Conservation (phyloP, 1,140 invertebrate species). For the Polypedilum vanderplanki region DNA sequence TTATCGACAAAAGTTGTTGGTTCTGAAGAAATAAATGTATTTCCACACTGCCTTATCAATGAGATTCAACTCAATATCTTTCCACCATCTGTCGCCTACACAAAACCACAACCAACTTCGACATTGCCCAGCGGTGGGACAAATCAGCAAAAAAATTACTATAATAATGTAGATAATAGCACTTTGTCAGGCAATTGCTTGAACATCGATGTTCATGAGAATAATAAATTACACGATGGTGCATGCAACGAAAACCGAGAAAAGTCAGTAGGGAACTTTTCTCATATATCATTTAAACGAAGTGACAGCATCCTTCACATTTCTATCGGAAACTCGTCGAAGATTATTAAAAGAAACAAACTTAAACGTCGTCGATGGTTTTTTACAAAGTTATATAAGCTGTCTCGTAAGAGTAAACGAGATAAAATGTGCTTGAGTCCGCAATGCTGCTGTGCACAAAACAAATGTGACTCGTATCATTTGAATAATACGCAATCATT, state of each 20-base stretch:
- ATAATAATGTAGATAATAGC: not conserved
- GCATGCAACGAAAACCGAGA: not conserved
- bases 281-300: not conserved
- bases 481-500: not conserved
- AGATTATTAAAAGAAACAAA: not conserved
- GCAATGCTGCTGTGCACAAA: not conserved
- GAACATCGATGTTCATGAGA: not conserved
- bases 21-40: not conserved
- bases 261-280: not conserved
- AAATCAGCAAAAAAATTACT: not conserved
- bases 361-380: not conserved
- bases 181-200: not conserved
- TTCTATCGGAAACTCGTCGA: not conserved
- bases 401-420: not conserved
- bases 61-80: constrained; percentile 23
- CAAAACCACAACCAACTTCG: not conserved
- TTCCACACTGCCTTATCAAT: constrained; percentile 5
- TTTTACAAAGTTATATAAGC: not conserved
- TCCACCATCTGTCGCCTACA: not conserved
- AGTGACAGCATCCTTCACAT: constrained; percentile 15
- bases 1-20: not conserved
- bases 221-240: not conserved
- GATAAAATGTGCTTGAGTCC: not conserved
- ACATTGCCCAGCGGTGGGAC: not conserved
- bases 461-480: not conserved